Percentiles rank a stretch among this genome's conserved stretches.
Evolutionary conservation across 2,113 vertebrate species (phyloP).

Genomic region (Dicrurus megarhynchus): DNA sequence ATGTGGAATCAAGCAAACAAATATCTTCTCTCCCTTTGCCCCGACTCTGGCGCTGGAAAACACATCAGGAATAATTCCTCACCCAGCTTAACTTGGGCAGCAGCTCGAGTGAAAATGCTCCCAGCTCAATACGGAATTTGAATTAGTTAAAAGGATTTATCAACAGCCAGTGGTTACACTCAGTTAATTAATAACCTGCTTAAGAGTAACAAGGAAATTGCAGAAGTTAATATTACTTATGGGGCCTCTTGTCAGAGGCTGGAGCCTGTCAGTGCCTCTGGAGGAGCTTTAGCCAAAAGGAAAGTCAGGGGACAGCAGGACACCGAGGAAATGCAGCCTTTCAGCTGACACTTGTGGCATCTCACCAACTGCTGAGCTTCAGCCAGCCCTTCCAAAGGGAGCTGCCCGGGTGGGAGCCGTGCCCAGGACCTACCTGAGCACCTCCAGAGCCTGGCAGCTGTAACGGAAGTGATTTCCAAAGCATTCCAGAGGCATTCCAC

Average conservation of each 20-base stretch:
- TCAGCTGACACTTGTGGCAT: not conserved
- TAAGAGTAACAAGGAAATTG: constrained; percentile 52
- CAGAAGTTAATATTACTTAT: constrained; percentile 57
- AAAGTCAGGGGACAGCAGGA: not conserved
- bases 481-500: not conserved
- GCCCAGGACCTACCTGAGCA: not conserved
- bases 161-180: constrained; percentile 60
- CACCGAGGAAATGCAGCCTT: not conserved
- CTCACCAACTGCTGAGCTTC: not conserved
- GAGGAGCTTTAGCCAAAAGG: not conserved
- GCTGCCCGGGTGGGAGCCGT: not conserved
- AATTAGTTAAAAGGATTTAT: constrained; percentile 57
- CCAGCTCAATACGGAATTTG: not conserved
- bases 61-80: constrained; percentile 34
- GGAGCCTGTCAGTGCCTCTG: not conserved
- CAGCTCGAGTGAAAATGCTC: not conserved
- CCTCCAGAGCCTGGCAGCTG: not conserved
- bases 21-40: constrained; percentile 46
- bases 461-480: not conserved
- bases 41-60: not conserved
- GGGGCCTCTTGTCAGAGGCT: not conserved
- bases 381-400: not conserved
- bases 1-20: constrained; percentile 75
- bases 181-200: constrained; percentile 74
- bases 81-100: not conserved